Evolutionary conservation across 2,113 vertebrate species (phyloP).

Genomic region (Jacana jacana): DNA sequence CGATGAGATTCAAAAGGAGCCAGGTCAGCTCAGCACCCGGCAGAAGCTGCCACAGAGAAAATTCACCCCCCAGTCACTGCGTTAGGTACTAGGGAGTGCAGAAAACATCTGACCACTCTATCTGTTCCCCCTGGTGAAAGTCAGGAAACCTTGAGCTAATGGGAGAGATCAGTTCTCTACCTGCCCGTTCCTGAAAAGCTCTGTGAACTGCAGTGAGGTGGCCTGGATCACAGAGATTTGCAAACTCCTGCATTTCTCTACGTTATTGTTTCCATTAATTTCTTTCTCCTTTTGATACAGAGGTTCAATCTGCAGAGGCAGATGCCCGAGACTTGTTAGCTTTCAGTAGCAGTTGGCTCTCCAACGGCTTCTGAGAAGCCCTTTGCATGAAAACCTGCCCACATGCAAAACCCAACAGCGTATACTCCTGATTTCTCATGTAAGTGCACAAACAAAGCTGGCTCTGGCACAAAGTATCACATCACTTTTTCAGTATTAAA

Average conservation of each 20-base stretch:
- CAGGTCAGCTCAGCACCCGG: neutral
- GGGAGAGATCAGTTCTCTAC: neutral
- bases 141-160: neutral
- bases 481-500: slow-evolving; percentile 6
- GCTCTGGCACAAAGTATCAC: neutral
- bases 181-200: neutral
- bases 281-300: neutral
- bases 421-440: neutral
- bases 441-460: neutral
- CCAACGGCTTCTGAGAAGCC: neutral
- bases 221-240: neutral
- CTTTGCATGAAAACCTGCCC: slow-evolving; percentile 1
- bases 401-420: neutral
- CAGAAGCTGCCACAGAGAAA: neutral
- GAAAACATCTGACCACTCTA: neutral
- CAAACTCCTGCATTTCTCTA: neutral
- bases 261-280: neutral
- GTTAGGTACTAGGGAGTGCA: neutral
- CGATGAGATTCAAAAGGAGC: slow-evolving; percentile 4
- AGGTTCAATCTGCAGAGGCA: neutral
- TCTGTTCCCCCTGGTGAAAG: neutral
- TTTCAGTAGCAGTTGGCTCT: neutral
- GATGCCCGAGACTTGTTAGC: neutral
- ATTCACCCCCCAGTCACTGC: too few relatives aligned
- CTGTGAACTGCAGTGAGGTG: neutral